phyloP scores from a whole-genome alignment of 2,797 vertebrate genomes.

The Sebastes hubbsi region DNA sequence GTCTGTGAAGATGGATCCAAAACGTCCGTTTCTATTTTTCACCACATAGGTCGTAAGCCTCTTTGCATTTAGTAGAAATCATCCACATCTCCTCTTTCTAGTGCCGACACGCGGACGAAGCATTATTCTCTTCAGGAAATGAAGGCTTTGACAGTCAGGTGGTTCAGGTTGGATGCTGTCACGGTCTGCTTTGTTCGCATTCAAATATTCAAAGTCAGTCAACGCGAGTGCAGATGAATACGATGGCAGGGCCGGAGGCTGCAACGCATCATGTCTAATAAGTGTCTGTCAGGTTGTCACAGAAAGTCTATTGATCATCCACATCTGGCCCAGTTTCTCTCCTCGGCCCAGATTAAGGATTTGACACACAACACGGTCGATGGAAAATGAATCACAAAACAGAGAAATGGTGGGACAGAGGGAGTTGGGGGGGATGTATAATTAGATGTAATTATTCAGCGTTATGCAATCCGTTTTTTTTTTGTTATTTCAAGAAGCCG shows the following conservation, averaged over 20 bases:
- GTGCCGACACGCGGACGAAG: background rate
- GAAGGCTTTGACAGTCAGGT: conserved; percentile 8
- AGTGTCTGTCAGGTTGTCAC: conserved; percentile 47
- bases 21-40: background rate
- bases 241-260: conserved; percentile 39
- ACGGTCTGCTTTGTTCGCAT: conserved; percentile 20
- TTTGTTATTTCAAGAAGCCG: conserved; percentile 22
- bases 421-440: conserved; percentile 38
- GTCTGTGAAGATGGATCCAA: background rate
- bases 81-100: background rate
- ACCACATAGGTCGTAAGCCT: background rate
- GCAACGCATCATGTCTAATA: conserved; percentile 45
- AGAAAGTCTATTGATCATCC: conserved; percentile 56
- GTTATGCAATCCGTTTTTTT: conserved; percentile 25
- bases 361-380: conserved; percentile 11
- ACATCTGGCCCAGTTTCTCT: conserved; percentile 46
- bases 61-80: background rate
- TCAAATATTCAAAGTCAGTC: conserved; percentile 45
- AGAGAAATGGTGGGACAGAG: conserved; percentile 13
- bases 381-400: conserved; percentile 32
- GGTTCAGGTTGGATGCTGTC: conserved; percentile 17
- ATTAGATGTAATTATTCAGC: conserved; percentile 57
- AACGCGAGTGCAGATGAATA: conserved; percentile 15
- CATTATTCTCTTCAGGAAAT: conserved; percentile 3
- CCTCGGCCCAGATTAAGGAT: conserved; percentile 32